A percentile compares a stretch with the other conserved stretches of the same genome.
These are phyloP conservation scores for Threskiornis aethiopicus DNA, from an alignment of 2,797 vertebrate species.

Conservation along the genomic window DNA sequence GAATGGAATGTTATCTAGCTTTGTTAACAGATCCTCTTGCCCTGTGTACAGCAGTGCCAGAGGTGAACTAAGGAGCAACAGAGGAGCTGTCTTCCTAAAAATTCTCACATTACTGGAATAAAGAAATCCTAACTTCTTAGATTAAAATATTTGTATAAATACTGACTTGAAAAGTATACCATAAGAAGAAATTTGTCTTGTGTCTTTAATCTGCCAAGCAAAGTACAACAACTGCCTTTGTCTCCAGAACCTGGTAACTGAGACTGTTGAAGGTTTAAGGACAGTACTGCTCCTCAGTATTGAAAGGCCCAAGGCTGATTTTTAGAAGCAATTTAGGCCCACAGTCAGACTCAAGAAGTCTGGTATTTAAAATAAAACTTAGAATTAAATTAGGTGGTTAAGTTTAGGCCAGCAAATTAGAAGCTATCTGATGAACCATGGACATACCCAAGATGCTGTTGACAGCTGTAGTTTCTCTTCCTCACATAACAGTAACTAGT, in stretches of 20 bases:
- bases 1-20: conserved; percentile 6
- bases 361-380: neutral
- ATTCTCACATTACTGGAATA: neutral
- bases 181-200: neutral
- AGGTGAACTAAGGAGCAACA: neutral
- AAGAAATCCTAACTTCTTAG: neutral
- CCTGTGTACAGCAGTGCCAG: neutral
- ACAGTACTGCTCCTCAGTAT: neutral
- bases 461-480: neutral
- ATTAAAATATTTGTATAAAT: neutral
- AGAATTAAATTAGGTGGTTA: neutral
- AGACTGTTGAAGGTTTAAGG: neutral
- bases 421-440: neutral
- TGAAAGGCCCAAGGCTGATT: fast-evolving
- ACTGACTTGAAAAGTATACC: neutral
- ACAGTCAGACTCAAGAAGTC: neutral
- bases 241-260: neutral
- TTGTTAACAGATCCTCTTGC: neutral
- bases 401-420: neutral
- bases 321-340: neutral
- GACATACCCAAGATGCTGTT: neutral
- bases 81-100: neutral
- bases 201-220: neutral
- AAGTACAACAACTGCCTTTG: neutral
- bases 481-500: neutral